phyloP scores from a whole-genome alignment of 2,113 vertebrate species.

The Trematomus loennbergii region DNA sequence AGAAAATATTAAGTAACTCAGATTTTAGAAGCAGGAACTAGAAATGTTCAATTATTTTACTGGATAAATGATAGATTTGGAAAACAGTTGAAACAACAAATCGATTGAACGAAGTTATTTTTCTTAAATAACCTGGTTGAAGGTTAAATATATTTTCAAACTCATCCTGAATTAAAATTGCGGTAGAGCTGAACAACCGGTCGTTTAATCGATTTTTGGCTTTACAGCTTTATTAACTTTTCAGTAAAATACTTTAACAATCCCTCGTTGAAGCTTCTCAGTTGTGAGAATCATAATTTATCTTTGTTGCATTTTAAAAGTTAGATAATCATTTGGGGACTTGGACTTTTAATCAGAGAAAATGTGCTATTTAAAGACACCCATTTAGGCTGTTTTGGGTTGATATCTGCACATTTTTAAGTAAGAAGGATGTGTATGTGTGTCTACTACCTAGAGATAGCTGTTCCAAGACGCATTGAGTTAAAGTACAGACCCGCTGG shows the following conservation, averaged over 20 bases:
- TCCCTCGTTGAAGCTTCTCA: not conserved
- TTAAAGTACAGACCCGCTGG: not conserved
- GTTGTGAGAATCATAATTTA: not conserved
- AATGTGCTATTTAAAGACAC: not conserved
- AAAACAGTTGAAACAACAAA: not conserved
- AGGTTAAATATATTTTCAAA: not conserved
- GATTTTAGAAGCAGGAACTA: not conserved
- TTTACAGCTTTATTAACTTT: not conserved
- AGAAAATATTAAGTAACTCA: not conserved
- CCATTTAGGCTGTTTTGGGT: too few species aligned
- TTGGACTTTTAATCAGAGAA: not conserved
- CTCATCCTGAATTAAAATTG: not conserved
- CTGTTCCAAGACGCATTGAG: not conserved
- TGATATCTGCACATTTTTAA: not conserved
- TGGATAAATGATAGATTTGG: not conserved
- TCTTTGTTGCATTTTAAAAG: not conserved
- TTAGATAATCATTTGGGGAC: not conserved
- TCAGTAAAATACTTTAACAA: not conserved
- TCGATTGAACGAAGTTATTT: not conserved
- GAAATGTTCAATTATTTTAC: not conserved
- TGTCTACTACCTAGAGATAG: not conserved
- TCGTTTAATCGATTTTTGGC: not conserved
- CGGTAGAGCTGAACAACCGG: not conserved
- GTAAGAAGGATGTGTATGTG: not conserved
- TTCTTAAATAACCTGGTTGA: not conserved